Base-by-base conservation (phyloP, 2,113 vertebrate genomes). In the Clarias macrocephalus region DNA sequence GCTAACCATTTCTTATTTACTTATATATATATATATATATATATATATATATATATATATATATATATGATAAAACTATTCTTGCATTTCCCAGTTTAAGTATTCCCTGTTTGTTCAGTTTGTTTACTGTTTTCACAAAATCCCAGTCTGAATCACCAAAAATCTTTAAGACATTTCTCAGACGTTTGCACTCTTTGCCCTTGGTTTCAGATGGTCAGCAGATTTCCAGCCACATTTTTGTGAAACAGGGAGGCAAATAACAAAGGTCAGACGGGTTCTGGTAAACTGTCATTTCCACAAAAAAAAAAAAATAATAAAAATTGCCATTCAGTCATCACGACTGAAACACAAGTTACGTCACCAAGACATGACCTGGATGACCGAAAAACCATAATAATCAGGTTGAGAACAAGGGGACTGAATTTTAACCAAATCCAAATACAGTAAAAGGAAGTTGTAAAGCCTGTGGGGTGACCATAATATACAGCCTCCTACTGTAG, bases 311-410 rank as follows among this genome's bases (percentile, higher is more conserved):
- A n/a, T n/a, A n/a, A n/a, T n/a, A n/a, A n/a, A 25, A 23, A 75
- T 15, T 77, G 75, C 4, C 21, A 56, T 79, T 80, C 16, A 16
- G 76, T 57, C 16, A 80, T 21, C 42, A 57, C 21, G 54, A 57
- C 76, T 59, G 30, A 80, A 80, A 57, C 7, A 30, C 15, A 59
- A 59, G 5, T 6, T 77, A 7, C 15, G 3, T 59, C 76, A 30
- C 52, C 4, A 57, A 56, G n/a, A 79, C 76, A 28, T 79, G 56
- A 37, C 28, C 56, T 80, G 79, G 79, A 80, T 80, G 28, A 21
- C 3, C 12, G 30, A 60, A 80, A 42, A 80, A 80, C 79, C 79
- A 37, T 60, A 80, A 80, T 79, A 56, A 79, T 28, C 48, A 77
- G 19, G 52, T 59, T 80, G 52, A 79, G 25, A 56, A 77, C 5